Base-by-base conservation (phyloP, 1,140 invertebrate genomes). In the Eubasilissa regina region DNA sequence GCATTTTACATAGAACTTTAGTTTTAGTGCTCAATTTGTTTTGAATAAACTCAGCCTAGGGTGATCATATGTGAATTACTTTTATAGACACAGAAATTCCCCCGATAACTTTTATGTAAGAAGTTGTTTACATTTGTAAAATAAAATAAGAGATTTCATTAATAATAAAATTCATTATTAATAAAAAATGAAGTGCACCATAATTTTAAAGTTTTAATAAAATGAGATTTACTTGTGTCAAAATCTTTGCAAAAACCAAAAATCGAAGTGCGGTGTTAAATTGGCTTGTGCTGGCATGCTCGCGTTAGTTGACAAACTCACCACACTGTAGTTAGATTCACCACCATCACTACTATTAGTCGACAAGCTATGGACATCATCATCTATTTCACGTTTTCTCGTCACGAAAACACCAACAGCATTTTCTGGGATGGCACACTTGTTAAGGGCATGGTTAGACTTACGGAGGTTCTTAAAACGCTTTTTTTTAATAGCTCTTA, bases 401-500 rank as follows among this genome's bases (percentile, higher is more conserved):
- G 17, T 11, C 21, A 77, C 68, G 75, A 81, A 81, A 25, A 81
- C 77, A 78, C 75, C 80, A 66, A 58, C 48, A 13, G 10, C 72
- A 77, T 53, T 78, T 43, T 77, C 60, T 17, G 45, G 51, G 8
- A 68, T 62, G 25, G 35, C 58, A 77, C 77, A 75, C 45, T 70
- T 56, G 60, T 53, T 44, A 19, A 74, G 73, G 60, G 47, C 53
- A 48, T 51, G 75, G 62, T 77, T 77, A 72, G 58, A 70, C 21
- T 56, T 66, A 60, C 44, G 75, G 17, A 60, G 17, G 48, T 58
- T 60, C 51, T 68, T 11, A 19, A 75, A 85, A 66, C 85, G 85
- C 70, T 85, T 85, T 56, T 87, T 83, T 62, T 86, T 82, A 74
- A 83, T 84, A 72, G 86, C 82, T 62, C 87, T 85, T 76, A 84